Evolutionary conservation across 2,113 vertebrate genomes (phyloP).

Genomic region (Thalassarche chlororhynchos): DNA sequence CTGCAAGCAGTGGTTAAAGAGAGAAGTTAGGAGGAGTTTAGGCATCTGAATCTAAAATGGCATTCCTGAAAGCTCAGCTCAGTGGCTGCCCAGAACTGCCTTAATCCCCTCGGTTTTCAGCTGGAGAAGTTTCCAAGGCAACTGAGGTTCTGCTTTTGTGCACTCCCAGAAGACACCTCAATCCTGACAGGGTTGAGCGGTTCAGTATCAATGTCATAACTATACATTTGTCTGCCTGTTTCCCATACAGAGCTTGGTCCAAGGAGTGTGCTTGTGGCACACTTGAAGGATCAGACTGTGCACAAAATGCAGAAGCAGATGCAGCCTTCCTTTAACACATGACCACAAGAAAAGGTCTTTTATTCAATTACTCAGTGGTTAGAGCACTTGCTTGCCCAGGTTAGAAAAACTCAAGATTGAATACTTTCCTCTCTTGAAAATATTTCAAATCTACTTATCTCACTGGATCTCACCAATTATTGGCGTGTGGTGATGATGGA

Average conservation of each 20-base stretch:
- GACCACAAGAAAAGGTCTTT: not conserved
- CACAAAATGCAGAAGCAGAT: slow-evolving; percentile 20
- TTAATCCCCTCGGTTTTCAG: slow-evolving; percentile 44
- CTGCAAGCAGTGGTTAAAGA: not conserved
- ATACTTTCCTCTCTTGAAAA: not conserved
- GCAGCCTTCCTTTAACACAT: not conserved
- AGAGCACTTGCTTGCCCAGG: not conserved
- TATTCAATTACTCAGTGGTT: not conserved
- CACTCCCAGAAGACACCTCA: slow-evolving; percentile 63
- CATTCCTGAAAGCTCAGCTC: not conserved
- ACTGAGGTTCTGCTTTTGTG: slow-evolving; percentile 66
- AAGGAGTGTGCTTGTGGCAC: not conserved
- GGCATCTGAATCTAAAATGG: not conserved
- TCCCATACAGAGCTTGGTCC: not conserved
- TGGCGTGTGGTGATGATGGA: not conserved
- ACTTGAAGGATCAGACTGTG: not conserved
- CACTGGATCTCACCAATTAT: not conserved
- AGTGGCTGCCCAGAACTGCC: not conserved
- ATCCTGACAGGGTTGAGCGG: slow-evolving; percentile 44
- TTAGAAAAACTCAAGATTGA: not conserved
- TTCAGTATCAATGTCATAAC: slow-evolving; percentile 57
- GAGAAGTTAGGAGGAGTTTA: slow-evolving; percentile 20
- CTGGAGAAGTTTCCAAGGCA: slow-evolving; percentile 69
- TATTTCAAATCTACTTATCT: not conserved
- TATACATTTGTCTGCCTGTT: slow-evolving; percentile 51